These are phyloP conservation scores for Brachyistius frenatus DNA, from an alignment of 2,113 vertebrate species.

Conservation along the genomic window DNA sequence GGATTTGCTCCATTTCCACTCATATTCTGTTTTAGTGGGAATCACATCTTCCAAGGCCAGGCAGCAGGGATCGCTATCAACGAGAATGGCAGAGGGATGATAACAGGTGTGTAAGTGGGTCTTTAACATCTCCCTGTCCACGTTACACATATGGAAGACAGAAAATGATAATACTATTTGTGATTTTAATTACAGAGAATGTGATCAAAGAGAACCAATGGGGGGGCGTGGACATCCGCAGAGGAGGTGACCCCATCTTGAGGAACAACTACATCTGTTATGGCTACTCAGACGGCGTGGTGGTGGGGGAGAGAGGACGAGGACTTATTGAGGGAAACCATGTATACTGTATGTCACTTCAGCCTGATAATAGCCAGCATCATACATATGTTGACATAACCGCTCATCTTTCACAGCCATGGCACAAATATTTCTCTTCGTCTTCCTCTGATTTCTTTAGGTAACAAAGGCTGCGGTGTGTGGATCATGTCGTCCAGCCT, in stretches of 20 bases:
- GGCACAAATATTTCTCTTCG: not conserved
- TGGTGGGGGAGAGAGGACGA: conserved; percentile 90
- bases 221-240: conserved; percentile 92
- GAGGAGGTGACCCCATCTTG: conserved; percentile 89
- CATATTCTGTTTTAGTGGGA: conserved; percentile 84
- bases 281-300: conserved; percentile 91
- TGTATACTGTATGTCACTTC: conserved; percentile 87
- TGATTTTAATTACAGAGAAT: conserved; percentile 83
- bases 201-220: conserved; percentile 93
- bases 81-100: conserved; percentile 92
- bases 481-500: conserved; percentile 94
- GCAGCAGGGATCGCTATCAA: conserved; percentile 94
- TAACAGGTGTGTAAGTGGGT: conserved; percentile 84
- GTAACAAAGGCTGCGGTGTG: conserved; percentile 92
- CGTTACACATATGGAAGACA: not conserved
- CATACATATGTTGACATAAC: not conserved
- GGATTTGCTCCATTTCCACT: not conserved
- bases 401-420: not conserved
- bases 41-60: conserved; percentile 93
- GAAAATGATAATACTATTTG: too few relatives aligned
- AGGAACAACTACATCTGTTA: conserved; percentile 93
- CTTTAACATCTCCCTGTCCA: not conserved
- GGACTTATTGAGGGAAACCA: conserved; percentile 92
- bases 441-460: conserved; percentile 69
- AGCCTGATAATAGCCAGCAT: not conserved